Percentiles rank a stretch among this genome's conserved stretches.
Evolutionary conservation across 2,888 invertebrate species (phyloP).

Genomic region (Byasa hedistus): DNA sequence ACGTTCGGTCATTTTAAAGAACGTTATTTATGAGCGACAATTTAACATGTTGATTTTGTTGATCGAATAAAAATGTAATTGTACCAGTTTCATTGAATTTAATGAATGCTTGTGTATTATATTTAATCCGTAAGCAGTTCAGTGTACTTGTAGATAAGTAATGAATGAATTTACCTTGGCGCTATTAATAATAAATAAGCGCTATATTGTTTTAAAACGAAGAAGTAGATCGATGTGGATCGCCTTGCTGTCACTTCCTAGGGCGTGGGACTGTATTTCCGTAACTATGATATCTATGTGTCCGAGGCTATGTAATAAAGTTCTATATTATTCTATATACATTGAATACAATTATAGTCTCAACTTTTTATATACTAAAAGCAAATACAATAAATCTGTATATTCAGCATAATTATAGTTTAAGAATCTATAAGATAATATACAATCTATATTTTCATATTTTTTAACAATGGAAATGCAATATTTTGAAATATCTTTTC

Average conservation of each 20-base stretch:
- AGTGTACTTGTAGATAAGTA: slow-evolving; percentile 11
- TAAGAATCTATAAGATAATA: too few species aligned
- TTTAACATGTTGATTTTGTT: background rate
- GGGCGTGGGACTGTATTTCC: slow-evolving; percentile 19
- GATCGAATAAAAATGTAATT: background rate
- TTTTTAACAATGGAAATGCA: too few species aligned
- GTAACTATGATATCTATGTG: slow-evolving; percentile 4
- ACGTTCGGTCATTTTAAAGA: background rate
- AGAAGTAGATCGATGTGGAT: slow-evolving; percentile 19
- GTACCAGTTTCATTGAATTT: slow-evolving; percentile 1
- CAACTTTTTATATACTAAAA: too few species aligned
- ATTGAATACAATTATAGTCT: too few species aligned
- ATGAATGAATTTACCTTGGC: slow-evolving; percentile 23
- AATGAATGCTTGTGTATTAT: background rate
- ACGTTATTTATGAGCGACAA: background rate
- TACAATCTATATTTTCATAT: too few species aligned
- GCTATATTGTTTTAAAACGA: slow-evolving; percentile 22
- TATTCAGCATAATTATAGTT: too few species aligned
- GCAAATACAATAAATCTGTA: too few species aligned
- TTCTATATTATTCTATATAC: background rate
- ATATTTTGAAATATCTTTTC: too few species aligned
- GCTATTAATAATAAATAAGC: slow-evolving; percentile 21
- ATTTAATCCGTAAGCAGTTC: background rate
- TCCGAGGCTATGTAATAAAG: slow-evolving; percentile 13
- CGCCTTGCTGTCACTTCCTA: slow-evolving; percentile 30